These are phyloP conservation scores for Drosophila affinis DNA, from an alignment of 2,888 invertebrate species.

Conservation along the genomic window DNA sequence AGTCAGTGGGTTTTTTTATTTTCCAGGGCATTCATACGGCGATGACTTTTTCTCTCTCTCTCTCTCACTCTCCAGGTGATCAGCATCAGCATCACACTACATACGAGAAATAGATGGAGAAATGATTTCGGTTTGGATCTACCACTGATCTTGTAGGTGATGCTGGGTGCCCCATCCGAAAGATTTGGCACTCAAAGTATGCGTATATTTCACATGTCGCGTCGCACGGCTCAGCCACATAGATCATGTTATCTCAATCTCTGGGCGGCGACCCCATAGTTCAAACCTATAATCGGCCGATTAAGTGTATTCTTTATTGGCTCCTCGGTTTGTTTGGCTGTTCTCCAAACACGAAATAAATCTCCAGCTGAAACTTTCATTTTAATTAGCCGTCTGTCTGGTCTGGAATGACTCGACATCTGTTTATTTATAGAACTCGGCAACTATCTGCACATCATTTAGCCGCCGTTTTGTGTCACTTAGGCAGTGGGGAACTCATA, in stretches of 20 bases:
- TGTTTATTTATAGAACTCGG: conserved; percentile 67
- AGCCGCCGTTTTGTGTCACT: conserved; percentile 76
- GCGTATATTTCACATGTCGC: too few species aligned
- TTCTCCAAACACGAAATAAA: conserved; percentile 36
- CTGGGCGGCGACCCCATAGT: background rate
- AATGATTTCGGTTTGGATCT: conserved; percentile 19
- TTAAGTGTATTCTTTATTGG: conserved; percentile 17
- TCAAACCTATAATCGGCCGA: background rate
- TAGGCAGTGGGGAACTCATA: conserved; percentile 66
- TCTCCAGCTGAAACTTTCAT: conserved; percentile 44
- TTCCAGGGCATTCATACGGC: background rate
- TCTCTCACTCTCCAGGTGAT: conserved; percentile 23
- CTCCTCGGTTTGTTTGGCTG: conserved; percentile 4
- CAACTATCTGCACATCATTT: conserved; percentile 75
- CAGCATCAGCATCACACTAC: conserved; percentile 27
- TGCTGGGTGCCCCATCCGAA: background rate
- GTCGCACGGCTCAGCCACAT: background rate
- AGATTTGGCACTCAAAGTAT: background rate
- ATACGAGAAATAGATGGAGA: background rate
- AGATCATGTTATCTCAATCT: conserved; percentile 28
- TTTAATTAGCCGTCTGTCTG: conserved; percentile 50
- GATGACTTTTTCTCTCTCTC: conserved; percentile 24
- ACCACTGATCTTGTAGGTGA: background rate
- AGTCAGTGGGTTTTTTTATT: conserved; percentile 63
- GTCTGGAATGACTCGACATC: conserved; percentile 48